Evolutionary conservation across 1,140 invertebrate genomes (phyloP).

Genomic region (Drosophila quadrilineata): DNA sequence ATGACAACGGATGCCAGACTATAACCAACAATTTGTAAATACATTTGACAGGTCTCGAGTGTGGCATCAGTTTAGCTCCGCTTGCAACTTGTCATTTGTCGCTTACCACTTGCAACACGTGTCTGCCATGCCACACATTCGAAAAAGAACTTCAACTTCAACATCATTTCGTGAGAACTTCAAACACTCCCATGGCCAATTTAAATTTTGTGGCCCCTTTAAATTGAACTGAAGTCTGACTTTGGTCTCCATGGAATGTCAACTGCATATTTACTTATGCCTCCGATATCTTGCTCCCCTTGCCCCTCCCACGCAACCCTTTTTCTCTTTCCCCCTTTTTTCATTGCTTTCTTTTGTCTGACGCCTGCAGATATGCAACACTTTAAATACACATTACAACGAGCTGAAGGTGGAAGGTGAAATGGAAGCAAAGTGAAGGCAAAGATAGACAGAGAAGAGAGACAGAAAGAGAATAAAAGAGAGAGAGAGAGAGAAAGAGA

Average conservation of each 20-base stretch:
- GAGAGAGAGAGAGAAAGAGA: too few species aligned
- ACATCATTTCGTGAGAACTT: too few species aligned
- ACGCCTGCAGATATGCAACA: constrained; percentile 34
- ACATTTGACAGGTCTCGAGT: neutral
- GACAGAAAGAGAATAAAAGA: constrained; percentile 10
- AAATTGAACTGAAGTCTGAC: too few species aligned
- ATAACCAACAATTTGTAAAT: constrained; percentile 21
- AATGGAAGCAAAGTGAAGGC: too few species aligned
- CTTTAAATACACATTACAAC: constrained; percentile 19
- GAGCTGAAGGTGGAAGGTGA: neutral
- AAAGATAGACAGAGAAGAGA: neutral
- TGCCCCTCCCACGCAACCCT: neutral
- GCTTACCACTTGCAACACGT: too few species aligned
- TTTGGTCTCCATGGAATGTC: too few species aligned
- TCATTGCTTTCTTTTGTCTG: constrained; percentile 4
- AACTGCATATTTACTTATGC: constrained; percentile 23
- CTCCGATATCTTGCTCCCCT: neutral
- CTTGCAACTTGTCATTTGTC: too few species aligned
- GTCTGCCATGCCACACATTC: too few species aligned
- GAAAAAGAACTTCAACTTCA: too few species aligned
- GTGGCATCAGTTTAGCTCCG: neutral
- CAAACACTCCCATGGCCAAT: too few species aligned
- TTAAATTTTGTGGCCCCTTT: too few species aligned
- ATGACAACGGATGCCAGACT: neutral
- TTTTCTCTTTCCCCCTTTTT: neutral